These are phyloP conservation scores for Helarctos malayanus DNA, from an alignment of 2,797 vertebrate species.

Conservation along the genomic window DNA sequence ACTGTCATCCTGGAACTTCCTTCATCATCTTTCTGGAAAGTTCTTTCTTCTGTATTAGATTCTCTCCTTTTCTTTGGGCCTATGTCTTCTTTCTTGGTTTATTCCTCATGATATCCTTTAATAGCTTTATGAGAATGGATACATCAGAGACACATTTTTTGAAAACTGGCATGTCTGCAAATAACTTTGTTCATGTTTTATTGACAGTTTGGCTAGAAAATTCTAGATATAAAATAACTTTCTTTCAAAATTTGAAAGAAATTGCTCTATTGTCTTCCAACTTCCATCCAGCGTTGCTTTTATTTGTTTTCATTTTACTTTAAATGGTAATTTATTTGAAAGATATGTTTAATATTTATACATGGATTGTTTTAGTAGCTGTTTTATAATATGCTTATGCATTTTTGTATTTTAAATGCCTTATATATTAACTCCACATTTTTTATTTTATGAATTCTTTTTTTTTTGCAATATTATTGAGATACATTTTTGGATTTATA, in stretches of 20 bases:
- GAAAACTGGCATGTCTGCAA: slow-evolving; percentile 27
- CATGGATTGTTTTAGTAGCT: slow-evolving; percentile 44
- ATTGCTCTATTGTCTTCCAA: not conserved
- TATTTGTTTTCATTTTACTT: slow-evolving; percentile 64
- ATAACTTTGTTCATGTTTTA: slow-evolving; percentile 47
- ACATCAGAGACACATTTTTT: not conserved
- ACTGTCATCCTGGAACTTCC: not conserved
- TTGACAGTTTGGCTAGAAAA: slow-evolving; percentile 16
- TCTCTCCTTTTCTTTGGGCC: not conserved
- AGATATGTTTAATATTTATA: slow-evolving; percentile 52
- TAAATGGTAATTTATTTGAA: slow-evolving; percentile 51
- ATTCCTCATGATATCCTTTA: not conserved
- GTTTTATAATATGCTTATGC: slow-evolving; percentile 36
- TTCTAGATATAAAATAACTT: slow-evolving; percentile 53
- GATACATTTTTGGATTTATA: slow-evolving; percentile 40
- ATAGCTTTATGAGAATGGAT: slow-evolving; percentile 26
- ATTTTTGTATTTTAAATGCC: slow-evolving; percentile 56
- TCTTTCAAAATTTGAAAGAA: slow-evolving; percentile 61
- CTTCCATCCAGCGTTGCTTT: slow-evolving; percentile 31
- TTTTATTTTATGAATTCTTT: slow-evolving; percentile 49
- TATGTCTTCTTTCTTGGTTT: slow-evolving; percentile 14
- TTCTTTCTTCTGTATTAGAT: slow-evolving; percentile 18
- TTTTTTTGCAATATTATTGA: slow-evolving; percentile 39
- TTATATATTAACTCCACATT: slow-evolving; percentile 11
- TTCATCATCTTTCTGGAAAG: slow-evolving; percentile 51